Percentiles rank a stretch among this genome's conserved stretches.
Evolutionary conservation across 2,113 vertebrate species (phyloP).

Genomic region (Cricetomys ansorgei): DNA sequence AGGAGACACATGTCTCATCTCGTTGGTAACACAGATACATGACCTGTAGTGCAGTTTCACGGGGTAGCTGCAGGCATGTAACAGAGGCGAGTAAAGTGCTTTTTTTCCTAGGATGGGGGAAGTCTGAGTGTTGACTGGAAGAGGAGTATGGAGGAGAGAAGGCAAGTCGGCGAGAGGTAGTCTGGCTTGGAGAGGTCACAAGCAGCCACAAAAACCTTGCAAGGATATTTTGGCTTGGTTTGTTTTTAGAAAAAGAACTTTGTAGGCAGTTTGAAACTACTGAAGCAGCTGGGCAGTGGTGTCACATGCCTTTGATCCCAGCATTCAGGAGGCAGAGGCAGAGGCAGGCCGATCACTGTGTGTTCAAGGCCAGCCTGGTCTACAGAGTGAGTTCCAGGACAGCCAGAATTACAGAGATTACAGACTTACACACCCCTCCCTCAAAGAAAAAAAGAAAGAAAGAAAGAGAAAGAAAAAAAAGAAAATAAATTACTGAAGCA

Average conservation of each 20-base stretch:
- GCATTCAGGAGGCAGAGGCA: no score
- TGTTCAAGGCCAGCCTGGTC: no score
- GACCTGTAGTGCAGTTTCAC: rapidly evolving
- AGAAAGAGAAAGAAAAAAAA: no score
- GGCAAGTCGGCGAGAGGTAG: neutral
- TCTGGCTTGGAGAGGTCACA: rapidly evolving
- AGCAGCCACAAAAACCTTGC: rapidly evolving
- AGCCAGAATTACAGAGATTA: no score
- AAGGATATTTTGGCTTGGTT: neutral
- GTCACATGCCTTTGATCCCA: no score
- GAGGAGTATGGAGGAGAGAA: no score
- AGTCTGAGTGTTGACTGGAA: neutral
- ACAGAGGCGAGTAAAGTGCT: rapidly evolving
- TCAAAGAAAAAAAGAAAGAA: no score
- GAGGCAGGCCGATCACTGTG: no score
- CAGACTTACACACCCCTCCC: no score
- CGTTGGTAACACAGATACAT: rapidly evolving
- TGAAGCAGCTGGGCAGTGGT: no score
- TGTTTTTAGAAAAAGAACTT: neutral
- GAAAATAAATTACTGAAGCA: neutral
- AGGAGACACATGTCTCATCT: neutral
- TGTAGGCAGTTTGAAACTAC: neutral
- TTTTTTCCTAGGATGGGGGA: no score
- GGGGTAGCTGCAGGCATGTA: neutral
- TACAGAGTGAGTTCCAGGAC: no score